phyloP scores from a whole-genome alignment of 2,888 invertebrate species.

The Pocota personata region DNA sequence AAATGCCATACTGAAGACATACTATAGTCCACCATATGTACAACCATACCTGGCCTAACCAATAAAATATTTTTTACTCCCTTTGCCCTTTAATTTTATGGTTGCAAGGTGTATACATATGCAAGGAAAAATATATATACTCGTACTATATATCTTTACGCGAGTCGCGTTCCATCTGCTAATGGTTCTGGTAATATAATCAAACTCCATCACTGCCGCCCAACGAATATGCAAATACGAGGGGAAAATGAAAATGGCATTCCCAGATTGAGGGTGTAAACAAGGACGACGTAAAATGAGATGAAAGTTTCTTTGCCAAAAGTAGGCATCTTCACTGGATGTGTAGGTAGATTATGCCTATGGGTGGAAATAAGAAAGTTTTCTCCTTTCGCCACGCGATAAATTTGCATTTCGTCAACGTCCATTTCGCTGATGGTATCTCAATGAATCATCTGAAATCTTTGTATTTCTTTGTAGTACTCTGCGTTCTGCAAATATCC shows the following conservation, averaged over 20 bases:
- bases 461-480: conserved; percentile 9
- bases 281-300: neutral
- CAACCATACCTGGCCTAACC: too few relatives aligned
- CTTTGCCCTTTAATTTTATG: neutral
- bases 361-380: conserved; percentile 28
- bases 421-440: conserved; percentile 46
- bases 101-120: neutral
- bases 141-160: neutral
- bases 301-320: conserved; percentile 14
- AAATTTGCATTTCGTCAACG: conserved; percentile 51
- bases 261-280: neutral
- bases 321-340: neutral
- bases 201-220: conserved; percentile 2
- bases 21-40: too few relatives aligned
- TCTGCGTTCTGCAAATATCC: conserved; percentile 4
- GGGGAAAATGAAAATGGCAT: neutral
- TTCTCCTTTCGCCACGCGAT: conserved; percentile 5
- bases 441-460: conserved; percentile 40
- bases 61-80: neutral
- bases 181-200: conserved; percentile 6
- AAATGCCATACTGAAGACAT: too few relatives aligned
- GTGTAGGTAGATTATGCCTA: neutral
- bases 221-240: conserved; percentile 21
- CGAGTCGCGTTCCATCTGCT: conserved; percentile 1
- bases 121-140: neutral